Conservation (phyloP, 1,140 invertebrate genomes). For the Euwallacea similis region DNA sequence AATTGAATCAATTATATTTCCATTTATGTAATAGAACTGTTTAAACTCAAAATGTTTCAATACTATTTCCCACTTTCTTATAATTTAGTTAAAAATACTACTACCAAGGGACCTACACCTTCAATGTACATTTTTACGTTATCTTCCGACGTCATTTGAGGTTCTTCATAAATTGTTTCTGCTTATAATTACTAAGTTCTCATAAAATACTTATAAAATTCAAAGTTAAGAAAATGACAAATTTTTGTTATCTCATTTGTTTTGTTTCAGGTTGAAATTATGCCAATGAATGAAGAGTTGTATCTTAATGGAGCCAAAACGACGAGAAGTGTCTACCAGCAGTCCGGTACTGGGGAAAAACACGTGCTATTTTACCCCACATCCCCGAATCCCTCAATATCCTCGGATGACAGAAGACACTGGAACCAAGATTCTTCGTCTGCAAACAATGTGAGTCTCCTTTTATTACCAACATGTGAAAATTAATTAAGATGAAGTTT, state of each 20-base stretch:
- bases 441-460: slow-evolving; percentile 37
- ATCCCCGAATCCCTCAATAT: slow-evolving; percentile 50
- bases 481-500: background rate
- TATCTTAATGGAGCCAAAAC: slow-evolving; percentile 46
- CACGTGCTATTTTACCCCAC: slow-evolving; percentile 54
- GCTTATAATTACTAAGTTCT: no score
- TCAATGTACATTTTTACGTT: no score
- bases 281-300: slow-evolving; percentile 49
- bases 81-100: no score
- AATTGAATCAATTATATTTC: no score
- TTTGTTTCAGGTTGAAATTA: slow-evolving; percentile 23
- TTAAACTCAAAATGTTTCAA: no score
- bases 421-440: slow-evolving; percentile 49
- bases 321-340: slow-evolving; percentile 51
- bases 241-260: background rate
- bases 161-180: no score
- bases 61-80: no score
- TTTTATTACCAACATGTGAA: background rate
- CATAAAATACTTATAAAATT: no score
- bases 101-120: no score
- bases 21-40: no score
- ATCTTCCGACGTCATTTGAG: no score
- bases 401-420: slow-evolving; percentile 47
- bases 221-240: no score
- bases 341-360: slow-evolving; percentile 52